Evolutionary conservation across 1,140 invertebrate genomes (phyloP).

Genomic region (Bombus sylvicola): DNA sequence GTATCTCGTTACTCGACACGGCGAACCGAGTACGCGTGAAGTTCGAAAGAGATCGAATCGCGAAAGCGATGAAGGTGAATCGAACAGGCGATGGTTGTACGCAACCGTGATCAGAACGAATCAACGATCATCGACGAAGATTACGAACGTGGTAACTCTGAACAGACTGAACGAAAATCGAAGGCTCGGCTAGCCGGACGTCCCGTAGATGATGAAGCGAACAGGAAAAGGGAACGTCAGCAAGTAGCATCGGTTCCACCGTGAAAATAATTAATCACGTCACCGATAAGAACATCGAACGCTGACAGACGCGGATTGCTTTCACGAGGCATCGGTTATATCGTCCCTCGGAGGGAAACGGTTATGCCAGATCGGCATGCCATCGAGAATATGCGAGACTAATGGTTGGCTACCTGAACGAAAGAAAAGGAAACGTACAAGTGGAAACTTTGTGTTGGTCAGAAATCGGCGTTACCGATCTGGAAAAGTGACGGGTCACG

Average conservation of each 20-base stretch:
- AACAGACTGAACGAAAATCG: not conserved
- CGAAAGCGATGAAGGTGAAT: not conserved
- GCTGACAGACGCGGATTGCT: slow-evolving; percentile 64
- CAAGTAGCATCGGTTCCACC: slow-evolving; percentile 47
- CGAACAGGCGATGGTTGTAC: no score
- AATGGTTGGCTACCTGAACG: slow-evolving; percentile 64
- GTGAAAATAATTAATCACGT: slow-evolving; percentile 63
- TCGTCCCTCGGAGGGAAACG: slow-evolving; percentile 44
- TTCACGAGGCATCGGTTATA: slow-evolving; percentile 47
- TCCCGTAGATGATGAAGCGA: slow-evolving; percentile 24
- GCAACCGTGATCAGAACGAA: not conserved
- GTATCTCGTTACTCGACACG: not conserved
- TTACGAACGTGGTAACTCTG: not conserved
- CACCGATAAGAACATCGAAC: slow-evolving; percentile 65
- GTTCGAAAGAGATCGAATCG: not conserved
- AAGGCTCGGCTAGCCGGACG: not conserved
- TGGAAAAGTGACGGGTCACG: slow-evolving; percentile 68
- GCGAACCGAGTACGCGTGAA: not conserved
- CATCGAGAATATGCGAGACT: slow-evolving; percentile 65
- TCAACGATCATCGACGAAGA: slow-evolving; percentile 7
- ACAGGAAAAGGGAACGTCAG: not conserved
- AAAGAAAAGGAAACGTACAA: slow-evolving; percentile 47
- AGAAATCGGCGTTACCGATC: slow-evolving; percentile 66
- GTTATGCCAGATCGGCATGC: slow-evolving; percentile 59
- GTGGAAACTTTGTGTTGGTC: slow-evolving; percentile 15